Base-by-base conservation (phyloP, 2,113 vertebrate species). In the Ia io region DNA sequence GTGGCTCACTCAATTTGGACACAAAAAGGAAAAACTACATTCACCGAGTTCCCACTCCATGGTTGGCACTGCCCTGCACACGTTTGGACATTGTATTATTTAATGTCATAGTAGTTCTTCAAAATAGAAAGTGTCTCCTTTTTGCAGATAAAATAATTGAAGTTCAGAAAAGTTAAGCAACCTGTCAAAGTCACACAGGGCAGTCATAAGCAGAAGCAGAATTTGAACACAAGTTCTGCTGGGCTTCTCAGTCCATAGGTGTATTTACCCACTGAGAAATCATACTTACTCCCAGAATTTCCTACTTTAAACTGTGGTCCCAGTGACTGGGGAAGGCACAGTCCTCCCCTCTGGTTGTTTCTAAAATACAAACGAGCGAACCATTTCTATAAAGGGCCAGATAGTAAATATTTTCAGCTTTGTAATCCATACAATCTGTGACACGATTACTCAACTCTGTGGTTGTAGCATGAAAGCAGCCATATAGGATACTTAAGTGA, bases 281-380 rank as follows among this genome's bases (percentile, higher is more conserved):
- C 40, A 13, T 10, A 87, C 49, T 61, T 77, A 53, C 84, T 53
- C 35, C 25, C 53, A 71, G 67, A 67, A 78, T 76, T 73, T 90
- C 79, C 47, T 73, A 44, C 35, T 63, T 90, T 63, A 85, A 32
- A 89, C 30, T 86, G 18, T 40, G 79, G 20, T 28, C 16, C 40
- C 35, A 16, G 9, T 47, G 17, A 32, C 11, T n/a, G 17, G 23
- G 20, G 53, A 74, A 87, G 40, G 69, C 13, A 30, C 47, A 42
- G 9, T 2, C 30, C 22, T 71, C n/a, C 28, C 35, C 8, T 71
- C 35, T 32, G 30, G 30, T 4, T 79, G 6, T 71, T 77, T 83
- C 42, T 85, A 77, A 91, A 94, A 42, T 9, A 44, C 5, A 22
- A 9, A 70, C 37, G 14, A 18, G 13, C 3, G n/a, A 71, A 63